Base-by-base conservation (phyloP, 2,888 invertebrate species). In the Stenolophus ochropezus region DNA sequence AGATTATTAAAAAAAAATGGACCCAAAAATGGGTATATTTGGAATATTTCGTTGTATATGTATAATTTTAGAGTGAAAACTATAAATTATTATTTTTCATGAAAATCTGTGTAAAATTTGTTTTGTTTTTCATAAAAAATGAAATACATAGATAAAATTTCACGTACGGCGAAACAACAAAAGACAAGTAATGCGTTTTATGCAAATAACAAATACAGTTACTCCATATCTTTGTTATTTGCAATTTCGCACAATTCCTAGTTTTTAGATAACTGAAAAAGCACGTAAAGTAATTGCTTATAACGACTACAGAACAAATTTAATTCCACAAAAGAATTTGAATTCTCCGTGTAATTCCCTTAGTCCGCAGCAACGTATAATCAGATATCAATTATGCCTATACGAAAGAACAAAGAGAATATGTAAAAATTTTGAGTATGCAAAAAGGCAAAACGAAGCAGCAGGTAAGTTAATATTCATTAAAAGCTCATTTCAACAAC, bases 371-470 rank as follows among this genome's bases (percentile, higher is more conserved):
- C 21, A 83, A 82, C 83, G 78, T 83, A 82, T 83, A 84, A 84
- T 84, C 83, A 84, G 83, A 84, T 83, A 83, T 84, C 84, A 83
- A 84, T 84, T 84, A 84, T 82, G 80, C 79, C 79, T 69, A 61
- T 77, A 61, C 79, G 21, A 81, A 42, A 83, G 81, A 79, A 83
- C 71, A 82, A 76, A 73, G 69, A 79, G 82, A 78, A 83, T 83
- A 79, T 74, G 79, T 83, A 77, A 61, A 82, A 84, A 84, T 77
- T 79, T 78, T 61, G 20, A 80, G 82, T 83, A 83, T 71, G 71
- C 80, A 80, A 80, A 81, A 81, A 81, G 73, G 71, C 21, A 58
- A 81, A 58, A 58, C 27, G 80, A 73, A 56, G 47, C 49, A 73
- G 47, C 73, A 74, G 71, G 18, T 27, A 49, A 33, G 80, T 81